Base-by-base conservation (phyloP, 2,797 vertebrate genomes). In the Cottoperca gobio region DNA sequence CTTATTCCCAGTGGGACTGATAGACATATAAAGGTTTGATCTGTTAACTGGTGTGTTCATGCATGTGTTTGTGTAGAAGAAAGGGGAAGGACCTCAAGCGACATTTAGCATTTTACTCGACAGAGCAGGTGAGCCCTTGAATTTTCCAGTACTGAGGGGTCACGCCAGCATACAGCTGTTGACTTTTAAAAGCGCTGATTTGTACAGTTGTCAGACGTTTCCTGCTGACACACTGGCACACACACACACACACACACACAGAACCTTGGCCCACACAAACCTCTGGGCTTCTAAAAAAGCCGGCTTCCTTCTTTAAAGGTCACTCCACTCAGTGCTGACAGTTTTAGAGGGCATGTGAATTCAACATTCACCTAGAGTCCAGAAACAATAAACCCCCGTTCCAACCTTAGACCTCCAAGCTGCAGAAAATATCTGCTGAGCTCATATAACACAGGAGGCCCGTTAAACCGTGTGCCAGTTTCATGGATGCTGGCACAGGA, bases 141-240 rank as follows among this genome's bases (percentile, higher is more conserved):
- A 78, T 87, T 87, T 94, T 88, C 86, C 90, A 79, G 74, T 4
- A 16, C 53, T 26, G 46, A 66, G 61, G 64, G 72, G 58, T 74
- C 62, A 74, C 4, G 24, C 76, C 83, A 79, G 71, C 68, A 79
- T 72, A 28, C 83, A 87, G 81, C 88, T 89, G 84, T 67, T 91
- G 88, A 86, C 83, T 91, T 89, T 91, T 89, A 87, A 91, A 92
- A 81, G 79, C 10, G 68, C 74, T 86, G 88, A 89, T 88, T 88
- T 89, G 87, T 81, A 69, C 70, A 88, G 79, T 83, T 89, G 89
- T 89, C 83, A 86, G 79, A 81, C 49, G 57, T 87, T 94, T 92
- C 86, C 86, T 91, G 76, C 86, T 86, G 84, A 74, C 86, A 63
- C n/a, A 17, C 63, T 43, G 39, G 21, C 67, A 74, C 54, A 58